Evolutionary conservation across 2,888 invertebrate species (phyloP), one percentile per base, ranked within the genome.

Genomic region (Ligdia adustata): DNA sequence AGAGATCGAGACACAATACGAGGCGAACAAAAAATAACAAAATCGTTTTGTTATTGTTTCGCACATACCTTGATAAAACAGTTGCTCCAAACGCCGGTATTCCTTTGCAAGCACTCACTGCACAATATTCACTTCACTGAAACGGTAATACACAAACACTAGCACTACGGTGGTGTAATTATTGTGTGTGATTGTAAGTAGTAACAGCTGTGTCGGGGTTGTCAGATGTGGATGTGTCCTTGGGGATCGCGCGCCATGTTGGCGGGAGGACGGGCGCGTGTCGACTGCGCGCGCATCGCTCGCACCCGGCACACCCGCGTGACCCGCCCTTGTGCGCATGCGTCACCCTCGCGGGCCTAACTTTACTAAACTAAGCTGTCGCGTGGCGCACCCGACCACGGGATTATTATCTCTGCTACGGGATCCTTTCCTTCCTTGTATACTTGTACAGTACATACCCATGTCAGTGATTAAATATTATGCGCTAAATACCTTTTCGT

Each of bases 281-380:
- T 78, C 84, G 84, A 89, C 89, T 89, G 88, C 86, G 88, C 86
- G 78, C 72, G 68, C 55, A 83, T 81, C 86, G 84, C 83, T 82
- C 82, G 75, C 68, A 76, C n/a, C n/a, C n/a, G 5, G 5, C 27
- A 7, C 32, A 16, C 16, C 9, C 34, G 24, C 81, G 75, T 79
- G 76, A 24, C 82, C 80, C 51, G 53, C 48, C 52, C 75, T 70
- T 63, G 64, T 52, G 46, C 62, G 12, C 27, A 4, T 80, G 79
- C 83, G 82, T 82, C 80, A 83, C 82, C 82, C 80, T 70, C 20
- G 16, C 9, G 11, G 22, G 1, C 5, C 9, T 12, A 16, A 18
- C n/a, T n/a, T n/a, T n/a, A n/a, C n/a, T n/a, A n/a, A n/a, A n/a
- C n/a, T n/a, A n/a, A n/a, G n/a, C n/a, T n/a, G n/a, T n/a, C n/a